Base-by-base conservation (phyloP, 2,113 vertebrate genomes). In the Gymnarchus niloticus region DNA sequence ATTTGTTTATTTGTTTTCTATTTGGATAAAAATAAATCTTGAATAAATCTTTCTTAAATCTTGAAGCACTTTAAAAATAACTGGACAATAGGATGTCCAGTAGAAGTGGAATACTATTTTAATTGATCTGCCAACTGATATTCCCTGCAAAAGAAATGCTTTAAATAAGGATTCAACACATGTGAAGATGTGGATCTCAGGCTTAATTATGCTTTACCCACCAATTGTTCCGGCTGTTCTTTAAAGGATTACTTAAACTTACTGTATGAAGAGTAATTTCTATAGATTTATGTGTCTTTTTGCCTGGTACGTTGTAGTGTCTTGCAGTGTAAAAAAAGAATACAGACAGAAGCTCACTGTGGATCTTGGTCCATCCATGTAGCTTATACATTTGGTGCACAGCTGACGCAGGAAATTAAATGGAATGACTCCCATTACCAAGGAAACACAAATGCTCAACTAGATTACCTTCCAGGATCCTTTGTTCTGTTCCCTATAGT, bases 351-450 rank as follows among this genome's bases (percentile, higher is more conserved):
- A 3, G 87, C 85, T 54, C 6, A 51, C 80, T 61, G 83, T 10
- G 87, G 81, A 61, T 83, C 86, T 91, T 87, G n/a, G n/a, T n/a
- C n/a, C n/a, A n/a, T n/a, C n/a, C n/a, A n/a, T 85, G 49, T 88
- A 89, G 86, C 88, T 90, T 87, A 85, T 86, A 85, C 57, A 88
- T 87, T 86, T 88, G 88, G 86, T 87, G 41, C 81, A 83, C 84
- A n/a, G 49, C 77, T 88, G 61, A 80, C 65, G 85, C 92, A 93
- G 92, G 94, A 94, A 95, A 94, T 94, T 90, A 94, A 92, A 90
- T 86, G 90, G 92, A 93, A 94, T 94, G 92, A 92, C 92, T 91
- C 90, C 93, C 91, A 92, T 93, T 93, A 91, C 91, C 89, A 21
- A 86, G 88, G 86, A 91, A 91, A 90, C 89, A 89, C 89, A 87